phyloP scores from a whole-genome alignment of 2,113 vertebrate species.

The Arenaria interpres region DNA sequence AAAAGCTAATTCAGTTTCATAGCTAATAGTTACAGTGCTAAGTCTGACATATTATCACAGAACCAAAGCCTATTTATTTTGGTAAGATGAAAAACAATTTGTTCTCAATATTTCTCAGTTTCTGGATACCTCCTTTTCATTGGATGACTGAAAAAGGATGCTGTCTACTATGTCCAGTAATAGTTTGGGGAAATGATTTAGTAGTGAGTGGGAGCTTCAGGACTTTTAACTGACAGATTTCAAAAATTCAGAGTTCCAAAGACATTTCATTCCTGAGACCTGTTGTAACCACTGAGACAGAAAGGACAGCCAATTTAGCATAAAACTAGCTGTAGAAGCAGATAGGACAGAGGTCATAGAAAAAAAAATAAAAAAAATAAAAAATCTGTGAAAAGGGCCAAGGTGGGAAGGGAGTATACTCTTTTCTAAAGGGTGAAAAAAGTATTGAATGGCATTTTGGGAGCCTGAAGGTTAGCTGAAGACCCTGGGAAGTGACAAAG shows the following conservation, averaged over 20 bases:
- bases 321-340: not conserved
- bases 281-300: not conserved
- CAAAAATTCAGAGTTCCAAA: not conserved
- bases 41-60: not conserved
- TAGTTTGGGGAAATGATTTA: not conserved
- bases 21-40: not conserved
- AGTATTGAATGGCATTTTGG: not conserved
- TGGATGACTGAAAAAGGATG: not conserved
- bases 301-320: not conserved
- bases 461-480: not conserved
- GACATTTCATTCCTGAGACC: not conserved
- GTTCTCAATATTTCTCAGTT: not conserved
- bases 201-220: not conserved
- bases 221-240: not conserved
- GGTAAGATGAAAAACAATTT: not conserved
- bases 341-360: not conserved
- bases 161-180: not conserved
- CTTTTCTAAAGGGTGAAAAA: not conserved
- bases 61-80: not conserved
- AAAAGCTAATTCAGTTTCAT: not conserved
- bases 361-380: not conserved
- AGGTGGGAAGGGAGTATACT: not conserved
- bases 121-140: not conserved
- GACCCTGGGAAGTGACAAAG: not conserved
- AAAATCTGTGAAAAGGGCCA: not conserved